Conservation (phyloP, 2,797 vertebrate species). For the Vireo griseus region DNA sequence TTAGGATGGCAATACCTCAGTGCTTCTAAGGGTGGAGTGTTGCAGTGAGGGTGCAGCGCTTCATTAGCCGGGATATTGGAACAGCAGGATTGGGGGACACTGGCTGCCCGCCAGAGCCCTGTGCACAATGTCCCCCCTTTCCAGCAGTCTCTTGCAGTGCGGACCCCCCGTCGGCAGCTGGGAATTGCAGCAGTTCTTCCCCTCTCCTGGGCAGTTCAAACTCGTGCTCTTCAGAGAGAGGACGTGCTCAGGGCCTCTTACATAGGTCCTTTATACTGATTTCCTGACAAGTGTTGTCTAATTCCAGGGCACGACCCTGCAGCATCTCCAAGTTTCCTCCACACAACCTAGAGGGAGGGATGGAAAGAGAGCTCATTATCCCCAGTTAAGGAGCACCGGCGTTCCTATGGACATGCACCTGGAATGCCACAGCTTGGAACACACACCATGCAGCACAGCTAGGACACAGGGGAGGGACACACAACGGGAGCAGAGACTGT, state of each 20-base stretch:
- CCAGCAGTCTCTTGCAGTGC: constrained; percentile 14
- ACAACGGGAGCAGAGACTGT: background rate
- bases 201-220: constrained; percentile 20
- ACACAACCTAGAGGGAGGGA: constrained; percentile 77
- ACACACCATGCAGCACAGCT: constrained; percentile 28
- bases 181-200: background rate
- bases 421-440: background rate
- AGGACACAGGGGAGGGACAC: background rate
- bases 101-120: background rate
- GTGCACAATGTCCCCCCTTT: background rate
- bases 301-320: constrained; percentile 84
- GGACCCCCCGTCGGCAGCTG: background rate
- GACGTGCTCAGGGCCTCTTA: constrained; percentile 43
- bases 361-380: constrained; percentile 22
- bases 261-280: constrained; percentile 82
- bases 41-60: constrained; percentile 19
- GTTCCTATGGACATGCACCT: background rate
- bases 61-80: background rate
- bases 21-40: constrained; percentile 23
- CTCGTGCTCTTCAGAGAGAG: background rate
- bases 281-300: constrained; percentile 81
- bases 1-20: constrained; percentile 26
- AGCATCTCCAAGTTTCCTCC: constrained; percentile 86
- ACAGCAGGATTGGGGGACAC: background rate
- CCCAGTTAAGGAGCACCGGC: fast-evolving